Base-by-base conservation (phyloP, 1,140 invertebrate genomes). In the Kradibia gibbosae region DNA sequence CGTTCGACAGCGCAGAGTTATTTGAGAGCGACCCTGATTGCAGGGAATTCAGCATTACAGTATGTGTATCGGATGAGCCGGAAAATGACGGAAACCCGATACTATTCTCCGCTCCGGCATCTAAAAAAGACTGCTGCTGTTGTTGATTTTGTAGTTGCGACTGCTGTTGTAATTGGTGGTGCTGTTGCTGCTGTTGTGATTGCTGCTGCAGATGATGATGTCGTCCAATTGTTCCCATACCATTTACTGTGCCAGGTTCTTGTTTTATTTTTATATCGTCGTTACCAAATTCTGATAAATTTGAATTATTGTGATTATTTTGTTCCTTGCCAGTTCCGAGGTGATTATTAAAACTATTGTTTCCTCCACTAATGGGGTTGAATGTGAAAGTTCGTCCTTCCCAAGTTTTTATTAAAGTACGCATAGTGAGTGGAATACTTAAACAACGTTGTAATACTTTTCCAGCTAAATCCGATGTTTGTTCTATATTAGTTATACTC, bases 391-490 rank as follows among this genome's bases (percentile, higher is more conserved):
- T 92, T 83, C 87, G 88, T 81, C 88, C 86, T 53, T 93, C 92
- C 93, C 93, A 93, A 53, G 90, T 88, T 84, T 92, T 92, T 2
- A 93, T 91, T 10, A 93, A 86, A 0, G 92, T 89, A 28, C 93
- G 87, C 90, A 96, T 93, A 4, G 97, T 97, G 28, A 98, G 93
- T 5, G 98, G 98, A 88, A 99, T 97, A 22, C 97, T 98, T 82
- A 98, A 93, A 84, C 95, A 97, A 84, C 96, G 95, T 87, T 98
- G 97, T 77, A 98, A 93, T n/a, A 98, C 96, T 88, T 95, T 95
- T 0, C 94, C 96, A 28, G 96, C 94, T 86, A 96, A 93, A 65
- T 98, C 96, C 39, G 96, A 94, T 0, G 94, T 91, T 72, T 93
- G 91, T 53, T 95, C 94, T 2, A 90, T 87, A 82, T 92, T 92